These are phyloP conservation scores for Drosophila erecta DNA, from an alignment of 1,140 invertebrate genomes.

Conservation along the genomic window DNA sequence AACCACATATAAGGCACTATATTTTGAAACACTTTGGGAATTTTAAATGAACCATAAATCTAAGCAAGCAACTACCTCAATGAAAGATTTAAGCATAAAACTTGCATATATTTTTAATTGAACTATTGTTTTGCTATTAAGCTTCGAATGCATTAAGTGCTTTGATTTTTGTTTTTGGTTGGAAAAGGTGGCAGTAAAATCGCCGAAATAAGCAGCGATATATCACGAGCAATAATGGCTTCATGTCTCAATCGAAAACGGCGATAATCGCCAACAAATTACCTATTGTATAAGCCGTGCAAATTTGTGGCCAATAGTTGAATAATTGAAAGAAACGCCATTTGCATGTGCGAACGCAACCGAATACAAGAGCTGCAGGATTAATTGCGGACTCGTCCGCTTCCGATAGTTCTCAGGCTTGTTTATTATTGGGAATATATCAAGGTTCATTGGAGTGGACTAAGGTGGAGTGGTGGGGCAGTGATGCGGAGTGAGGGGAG, in stretches of 20 bases:
- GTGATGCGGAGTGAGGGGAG: neutral
- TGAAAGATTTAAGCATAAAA: too few relatives aligned
- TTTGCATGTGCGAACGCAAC: constrained; percentile 47
- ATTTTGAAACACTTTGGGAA: neutral
- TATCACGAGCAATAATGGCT: neutral
- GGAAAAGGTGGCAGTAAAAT: neutral
- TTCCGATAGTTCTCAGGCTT: constrained; percentile 50
- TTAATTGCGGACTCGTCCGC: constrained; percentile 45
- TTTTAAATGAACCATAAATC: neutral
- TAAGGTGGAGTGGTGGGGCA: too few relatives aligned
- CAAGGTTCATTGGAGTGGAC: constrained; percentile 40
- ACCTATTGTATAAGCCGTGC: constrained; percentile 41
- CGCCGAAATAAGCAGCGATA: neutral
- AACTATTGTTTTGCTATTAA: neutral
- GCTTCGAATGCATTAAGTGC: neutral
- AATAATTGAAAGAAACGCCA: constrained; percentile 44
- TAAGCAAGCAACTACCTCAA: too few relatives aligned
- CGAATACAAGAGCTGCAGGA: constrained; percentile 42
- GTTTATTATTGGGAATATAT: constrained; percentile 51
- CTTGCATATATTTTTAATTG: too few relatives aligned
- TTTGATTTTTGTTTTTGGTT: neutral
- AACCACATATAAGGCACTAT: too few relatives aligned
- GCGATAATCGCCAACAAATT: constrained; percentile 27
- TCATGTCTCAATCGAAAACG: constrained; percentile 12
- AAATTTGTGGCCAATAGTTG: constrained; percentile 45